These are phyloP conservation scores for Drosophila austrosaltans DNA, from an alignment of 2,888 invertebrate species.

Conservation along the genomic window DNA sequence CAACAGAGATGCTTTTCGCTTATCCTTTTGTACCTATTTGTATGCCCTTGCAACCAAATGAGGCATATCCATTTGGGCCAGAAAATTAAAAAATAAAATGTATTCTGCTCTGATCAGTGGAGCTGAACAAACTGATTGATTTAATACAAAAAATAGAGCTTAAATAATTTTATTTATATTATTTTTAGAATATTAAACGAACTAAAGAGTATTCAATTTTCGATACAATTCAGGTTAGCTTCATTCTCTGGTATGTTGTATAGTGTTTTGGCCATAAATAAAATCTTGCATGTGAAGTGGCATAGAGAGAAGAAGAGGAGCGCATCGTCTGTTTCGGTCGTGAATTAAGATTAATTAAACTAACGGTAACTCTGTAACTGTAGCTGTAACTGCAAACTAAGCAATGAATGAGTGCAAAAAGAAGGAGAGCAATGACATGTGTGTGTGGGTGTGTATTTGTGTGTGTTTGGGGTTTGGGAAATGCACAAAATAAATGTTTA, in stretches of 20 bases:
- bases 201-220: not conserved
- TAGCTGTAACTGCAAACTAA: constrained; percentile 63
- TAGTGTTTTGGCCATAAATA: constrained; percentile 65
- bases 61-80: not conserved
- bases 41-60: not conserved
- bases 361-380: constrained; percentile 65
- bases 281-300: constrained; percentile 76
- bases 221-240: not conserved
- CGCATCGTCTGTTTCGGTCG: constrained; percentile 72
- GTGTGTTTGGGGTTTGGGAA: constrained; percentile 44
- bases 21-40: not conserved
- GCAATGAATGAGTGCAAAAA: constrained; percentile 36
- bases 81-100: not conserved
- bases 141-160: too few species aligned
- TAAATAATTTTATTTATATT: too few species aligned
- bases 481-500: constrained; percentile 73
- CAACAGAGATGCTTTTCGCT: constrained; percentile 4
- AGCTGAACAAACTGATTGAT: too few species aligned
- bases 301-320: constrained; percentile 31
- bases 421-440: constrained; percentile 36
- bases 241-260: not conserved
- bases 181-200: too few species aligned
- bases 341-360: constrained; percentile 78
- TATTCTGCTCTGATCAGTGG: not conserved
- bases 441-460: constrained; percentile 26